Evolutionary conservation across 2,888 invertebrate genomes (phyloP).

Genomic region (Odontocolon sp.): DNA sequence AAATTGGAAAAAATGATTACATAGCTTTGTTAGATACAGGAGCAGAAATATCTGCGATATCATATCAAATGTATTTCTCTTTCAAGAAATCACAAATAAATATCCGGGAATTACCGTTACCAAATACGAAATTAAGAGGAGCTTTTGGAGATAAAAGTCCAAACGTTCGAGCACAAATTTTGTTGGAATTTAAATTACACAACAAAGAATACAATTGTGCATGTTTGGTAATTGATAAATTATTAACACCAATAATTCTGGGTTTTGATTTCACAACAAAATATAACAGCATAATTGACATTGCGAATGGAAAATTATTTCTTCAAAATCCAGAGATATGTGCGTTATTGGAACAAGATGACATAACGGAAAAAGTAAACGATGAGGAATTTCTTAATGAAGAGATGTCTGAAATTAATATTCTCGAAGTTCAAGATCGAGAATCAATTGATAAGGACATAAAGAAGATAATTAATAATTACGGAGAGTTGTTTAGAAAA

Average conservation of each 20-base stretch:
- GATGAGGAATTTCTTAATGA: neutral
- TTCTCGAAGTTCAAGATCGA: neutral
- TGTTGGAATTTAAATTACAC: neutral
- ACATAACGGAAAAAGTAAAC: neutral
- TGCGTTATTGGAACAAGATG: neutral
- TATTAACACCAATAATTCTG: neutral
- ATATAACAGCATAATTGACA: neutral
- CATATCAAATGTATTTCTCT: neutral
- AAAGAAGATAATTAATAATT: neutral
- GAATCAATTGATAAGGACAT: neutral
- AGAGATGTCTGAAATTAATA: neutral
- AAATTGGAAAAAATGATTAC: neutral
- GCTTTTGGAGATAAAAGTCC: neutral
- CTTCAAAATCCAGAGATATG: neutral
- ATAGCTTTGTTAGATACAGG: constrained; percentile 8
- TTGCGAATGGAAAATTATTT: neutral
- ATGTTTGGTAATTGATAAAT: neutral
- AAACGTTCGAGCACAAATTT: neutral
- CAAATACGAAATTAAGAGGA: neutral
- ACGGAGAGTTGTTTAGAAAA: neutral
- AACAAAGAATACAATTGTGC: neutral
- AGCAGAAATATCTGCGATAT: too few relatives aligned
- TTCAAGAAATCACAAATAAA: neutral
- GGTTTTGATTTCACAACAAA: constrained; percentile 1
- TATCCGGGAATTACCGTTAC: neutral